Percentiles rank a stretch among this genome's conserved stretches.
phyloP scores from a whole-genome alignment of 2,113 vertebrate species.

The Microcebus jonahi region DNA sequence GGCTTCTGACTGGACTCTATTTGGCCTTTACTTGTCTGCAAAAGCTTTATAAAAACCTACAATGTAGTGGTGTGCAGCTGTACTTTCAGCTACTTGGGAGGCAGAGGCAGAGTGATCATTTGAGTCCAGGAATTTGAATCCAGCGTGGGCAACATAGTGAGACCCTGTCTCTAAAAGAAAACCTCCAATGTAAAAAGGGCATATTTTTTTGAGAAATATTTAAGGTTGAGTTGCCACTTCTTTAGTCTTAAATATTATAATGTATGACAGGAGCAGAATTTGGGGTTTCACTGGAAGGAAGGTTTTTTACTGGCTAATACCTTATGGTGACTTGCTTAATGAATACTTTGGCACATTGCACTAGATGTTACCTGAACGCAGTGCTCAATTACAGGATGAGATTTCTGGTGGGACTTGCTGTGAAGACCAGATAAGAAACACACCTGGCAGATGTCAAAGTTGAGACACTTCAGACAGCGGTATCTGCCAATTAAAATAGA shows the following conservation, averaged over 20 bases:
- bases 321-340: background rate
- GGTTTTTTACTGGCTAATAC: background rate
- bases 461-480: slow-evolving; percentile 91
- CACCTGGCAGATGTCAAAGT: slow-evolving; percentile 90
- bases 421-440: slow-evolving; percentile 88
- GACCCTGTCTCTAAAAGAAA: background rate
- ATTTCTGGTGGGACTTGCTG: slow-evolving; percentile 86
- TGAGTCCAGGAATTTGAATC: no score
- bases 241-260: background rate
- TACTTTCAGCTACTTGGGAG: no score
- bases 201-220: background rate
- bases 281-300: background rate
- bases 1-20: background rate
- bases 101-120: no score
- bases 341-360: background rate
- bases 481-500: slow-evolving; percentile 83
- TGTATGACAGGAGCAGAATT: background rate
- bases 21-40: background rate
- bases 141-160: no score
- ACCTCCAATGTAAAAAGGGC: background rate
- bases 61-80: background rate
- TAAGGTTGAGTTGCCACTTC: background rate
- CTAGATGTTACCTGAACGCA: slow-evolving; percentile 85
- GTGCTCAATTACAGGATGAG: slow-evolving; percentile 87
- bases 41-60: background rate